phyloP scores from a whole-genome alignment of 2,888 invertebrate species.

The Galerucella pusilla region DNA sequence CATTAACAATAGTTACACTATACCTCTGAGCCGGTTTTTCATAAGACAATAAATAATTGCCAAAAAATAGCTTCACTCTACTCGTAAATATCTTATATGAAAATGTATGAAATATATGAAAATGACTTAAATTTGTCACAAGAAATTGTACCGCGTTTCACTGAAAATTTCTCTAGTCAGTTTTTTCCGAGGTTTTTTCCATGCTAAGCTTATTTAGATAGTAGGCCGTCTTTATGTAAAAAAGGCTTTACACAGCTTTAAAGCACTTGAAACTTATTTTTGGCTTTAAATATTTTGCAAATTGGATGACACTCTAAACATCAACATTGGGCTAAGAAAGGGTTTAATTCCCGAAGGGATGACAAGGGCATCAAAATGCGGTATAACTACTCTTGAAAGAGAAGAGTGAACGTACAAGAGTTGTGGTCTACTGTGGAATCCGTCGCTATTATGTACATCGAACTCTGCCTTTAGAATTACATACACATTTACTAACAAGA shows the following conservation, averaged over 20 bases:
- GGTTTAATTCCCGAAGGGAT: neutral
- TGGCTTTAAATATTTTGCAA: neutral
- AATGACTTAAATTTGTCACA: no score
- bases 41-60: no score
- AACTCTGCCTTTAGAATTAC: constrained; percentile 19
- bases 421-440: constrained; percentile 14
- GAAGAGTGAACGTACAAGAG: constrained; percentile 14
- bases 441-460: constrained; percentile 18
- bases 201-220: neutral
- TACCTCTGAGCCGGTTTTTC: no score
- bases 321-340: neutral
- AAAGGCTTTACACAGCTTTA: neutral
- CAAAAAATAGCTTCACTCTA: no score
- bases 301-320: neutral
- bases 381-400: constrained; percentile 14
- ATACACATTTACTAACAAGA: constrained; percentile 30
- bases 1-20: no score
- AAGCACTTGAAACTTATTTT: constrained; percentile 3
- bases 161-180: neutral
- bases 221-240: neutral
- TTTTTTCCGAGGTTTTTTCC: neutral
- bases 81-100: no score
- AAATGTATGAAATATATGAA: no score
- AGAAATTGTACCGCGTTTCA: neutral
- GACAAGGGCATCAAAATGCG: constrained; percentile 9